These are phyloP conservation scores for Drosophila silvestris DNA, from an alignment of 2,888 invertebrate genomes.

Conservation along the genomic window DNA sequence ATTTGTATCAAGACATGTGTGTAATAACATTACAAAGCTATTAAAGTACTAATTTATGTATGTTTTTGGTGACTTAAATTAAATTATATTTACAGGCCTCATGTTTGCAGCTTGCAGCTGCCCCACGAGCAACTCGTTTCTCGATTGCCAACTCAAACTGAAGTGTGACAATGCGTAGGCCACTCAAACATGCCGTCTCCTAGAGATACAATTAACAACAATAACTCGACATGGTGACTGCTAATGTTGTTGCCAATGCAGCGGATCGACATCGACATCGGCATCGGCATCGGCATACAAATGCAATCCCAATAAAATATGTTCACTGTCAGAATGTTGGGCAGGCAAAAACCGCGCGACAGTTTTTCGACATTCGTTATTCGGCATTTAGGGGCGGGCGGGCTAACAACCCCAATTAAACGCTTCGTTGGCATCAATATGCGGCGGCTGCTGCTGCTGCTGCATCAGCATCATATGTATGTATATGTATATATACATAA, in stretches of 20 bases:
- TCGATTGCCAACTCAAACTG: conserved; percentile 42
- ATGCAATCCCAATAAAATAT: conserved; percentile 71
- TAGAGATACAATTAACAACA: conserved; percentile 67
- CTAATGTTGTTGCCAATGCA: conserved; percentile 24
- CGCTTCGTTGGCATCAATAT: conserved; percentile 55
- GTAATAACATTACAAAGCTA: neutral
- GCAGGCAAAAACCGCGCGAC: conserved; percentile 48
- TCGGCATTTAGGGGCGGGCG: conserved; percentile 48
- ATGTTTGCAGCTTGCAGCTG: conserved; percentile 33
- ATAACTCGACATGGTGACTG: conserved; percentile 47
- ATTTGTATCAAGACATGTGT: neutral
- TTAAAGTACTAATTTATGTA: neutral
- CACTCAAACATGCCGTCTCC: conserved; percentile 54
- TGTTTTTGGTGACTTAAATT: neutral
- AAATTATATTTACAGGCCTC: neutral
- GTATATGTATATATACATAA: neutral
- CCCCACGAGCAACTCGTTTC: conserved; percentile 1
- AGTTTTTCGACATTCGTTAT: conserved; percentile 13
- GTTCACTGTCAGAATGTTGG: conserved; percentile 60
- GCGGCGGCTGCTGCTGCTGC: conserved; percentile 42
- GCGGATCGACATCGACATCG: conserved; percentile 18
- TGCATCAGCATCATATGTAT: conserved; percentile 39
- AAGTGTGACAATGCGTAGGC: conserved; percentile 71
- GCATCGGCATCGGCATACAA: conserved; percentile 14
- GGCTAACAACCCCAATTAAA: conserved; percentile 77